Evolutionary conservation across 2,113 vertebrate genomes (phyloP).

Genomic region (Gopherus flavomarginatus): DNA sequence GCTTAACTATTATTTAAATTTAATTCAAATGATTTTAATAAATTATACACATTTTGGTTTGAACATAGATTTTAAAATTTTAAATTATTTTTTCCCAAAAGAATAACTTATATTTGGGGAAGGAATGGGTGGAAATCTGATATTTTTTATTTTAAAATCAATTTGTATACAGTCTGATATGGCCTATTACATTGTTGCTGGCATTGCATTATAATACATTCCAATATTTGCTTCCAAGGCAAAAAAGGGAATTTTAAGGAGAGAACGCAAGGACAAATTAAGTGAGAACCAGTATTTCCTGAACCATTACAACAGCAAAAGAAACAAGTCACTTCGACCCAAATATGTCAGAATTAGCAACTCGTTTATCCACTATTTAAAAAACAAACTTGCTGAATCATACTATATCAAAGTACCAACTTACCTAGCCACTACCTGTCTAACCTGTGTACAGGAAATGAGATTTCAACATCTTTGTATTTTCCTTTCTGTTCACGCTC

Average conservation of each 20-base stretch:
- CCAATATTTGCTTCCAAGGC: neutral
- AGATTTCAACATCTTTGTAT: neutral
- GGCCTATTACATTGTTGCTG: conserved; percentile 1
- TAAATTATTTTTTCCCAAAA: neutral
- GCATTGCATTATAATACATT: neutral
- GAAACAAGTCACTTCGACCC: neutral
- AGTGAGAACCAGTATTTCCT: neutral
- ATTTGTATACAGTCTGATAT: neutral
- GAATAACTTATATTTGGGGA: neutral
- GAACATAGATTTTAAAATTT: neutral
- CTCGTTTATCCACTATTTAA: conserved; percentile 58
- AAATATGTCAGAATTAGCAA: conserved; percentile 26
- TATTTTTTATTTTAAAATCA: neutral
- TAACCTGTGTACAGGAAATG: conserved; percentile 3
- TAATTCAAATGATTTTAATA: neutral
- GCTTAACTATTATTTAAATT: neutral
- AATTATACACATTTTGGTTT: neutral
- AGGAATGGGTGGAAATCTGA: neutral
- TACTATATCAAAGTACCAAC: neutral
- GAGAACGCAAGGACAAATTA: neutral
- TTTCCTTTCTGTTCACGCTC: neutral
- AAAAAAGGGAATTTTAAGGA: neutral
- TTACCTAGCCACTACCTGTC: neutral
- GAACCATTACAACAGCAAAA: neutral
- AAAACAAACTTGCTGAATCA: conserved; percentile 45